Base-by-base conservation (phyloP, 2,797 vertebrate species). In the Pantherophis vulpinus region DNA sequence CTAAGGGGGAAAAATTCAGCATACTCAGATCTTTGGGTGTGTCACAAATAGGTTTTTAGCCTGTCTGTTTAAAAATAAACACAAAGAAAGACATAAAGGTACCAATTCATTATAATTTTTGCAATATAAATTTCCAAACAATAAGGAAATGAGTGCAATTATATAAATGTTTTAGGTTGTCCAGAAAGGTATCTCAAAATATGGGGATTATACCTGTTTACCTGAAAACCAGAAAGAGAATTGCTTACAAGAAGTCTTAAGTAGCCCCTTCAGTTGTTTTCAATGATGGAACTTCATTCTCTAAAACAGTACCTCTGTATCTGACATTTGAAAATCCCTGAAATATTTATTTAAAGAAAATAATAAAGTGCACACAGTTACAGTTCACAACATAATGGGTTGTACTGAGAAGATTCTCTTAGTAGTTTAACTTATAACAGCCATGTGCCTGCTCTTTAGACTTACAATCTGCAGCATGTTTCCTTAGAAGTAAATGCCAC, bases 221-320 rank as follows among this genome's bases (percentile, higher is more conserved):
- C 59, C 91, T 89, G 88, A 94, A 97, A 96, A 95, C 89, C 95
- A 96, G 96, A 97, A 97, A 97, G 74, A 96, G 93, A 94, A 92
- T 91, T 91, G 93, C 95, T 96, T 95, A 95, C 96, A 97, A 95
- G 95, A 96, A 90, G 93, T 93, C 94, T 8, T 0, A 94, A 58
- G 93, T 93, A 96, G 88, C 90, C n/a, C 91, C 96, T 90, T 63
- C 59, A 92, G 90, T 74, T 94, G 42, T 27, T 94, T 94, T 97
- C 87, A 60, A 27, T 91, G 60, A 91, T 94, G 95, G 42, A 95
- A 91, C 93, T 92, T 93, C 47, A 89, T 90, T 87, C 87, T 94
- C 59, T 90, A 94, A 89, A 95, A 95, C 89, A 94, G 94, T 88
- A 92, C 88, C 95, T 86, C 51, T 92, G 89, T 79, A 0, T 83